Evolutionary conservation across 2,797 vertebrate genomes (phyloP).

Genomic region (Hydrolagus colliei): DNA sequence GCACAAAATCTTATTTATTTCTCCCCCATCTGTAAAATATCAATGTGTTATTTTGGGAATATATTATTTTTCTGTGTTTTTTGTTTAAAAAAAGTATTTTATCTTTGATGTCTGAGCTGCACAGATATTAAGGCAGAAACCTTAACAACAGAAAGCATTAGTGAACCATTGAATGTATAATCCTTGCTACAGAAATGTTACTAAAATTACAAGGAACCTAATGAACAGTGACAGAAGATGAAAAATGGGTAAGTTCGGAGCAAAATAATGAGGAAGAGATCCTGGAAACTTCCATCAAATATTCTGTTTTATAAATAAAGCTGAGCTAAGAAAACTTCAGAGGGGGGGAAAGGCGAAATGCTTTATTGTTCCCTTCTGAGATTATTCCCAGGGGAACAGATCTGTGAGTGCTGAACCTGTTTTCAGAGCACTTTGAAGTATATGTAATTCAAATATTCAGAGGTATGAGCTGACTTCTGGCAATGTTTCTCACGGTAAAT

Average conservation of each 20-base stretch:
- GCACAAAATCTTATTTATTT: too few relatives aligned
- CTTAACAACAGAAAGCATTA: not conserved
- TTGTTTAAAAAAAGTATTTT: too few relatives aligned
- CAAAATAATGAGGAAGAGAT: not conserved
- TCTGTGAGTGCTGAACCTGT: not conserved
- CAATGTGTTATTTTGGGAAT: too few relatives aligned
- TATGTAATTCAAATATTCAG: not conserved
- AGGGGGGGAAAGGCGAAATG: too few relatives aligned
- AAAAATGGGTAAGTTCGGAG: not conserved
- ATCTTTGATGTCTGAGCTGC: too few relatives aligned
- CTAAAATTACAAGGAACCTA: not conserved
- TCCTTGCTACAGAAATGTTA: not conserved
- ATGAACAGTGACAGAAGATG: not conserved
- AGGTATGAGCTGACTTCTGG: not conserved
- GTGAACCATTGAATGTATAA: not conserved
- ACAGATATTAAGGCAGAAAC: too few relatives aligned
- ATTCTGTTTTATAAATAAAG: constrained; percentile 2
- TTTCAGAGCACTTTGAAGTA: not conserved
- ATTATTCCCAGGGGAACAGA: not conserved
- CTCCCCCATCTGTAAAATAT: too few relatives aligned
- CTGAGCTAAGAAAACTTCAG: not conserved
- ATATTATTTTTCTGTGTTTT: too few relatives aligned
- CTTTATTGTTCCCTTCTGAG: not conserved
- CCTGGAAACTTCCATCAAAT: not conserved
- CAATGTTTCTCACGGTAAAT: too few relatives aligned